These are phyloP conservation scores for Prionace glauca DNA, from an alignment of 2,797 vertebrate genomes.

Conservation along the genomic window DNA sequence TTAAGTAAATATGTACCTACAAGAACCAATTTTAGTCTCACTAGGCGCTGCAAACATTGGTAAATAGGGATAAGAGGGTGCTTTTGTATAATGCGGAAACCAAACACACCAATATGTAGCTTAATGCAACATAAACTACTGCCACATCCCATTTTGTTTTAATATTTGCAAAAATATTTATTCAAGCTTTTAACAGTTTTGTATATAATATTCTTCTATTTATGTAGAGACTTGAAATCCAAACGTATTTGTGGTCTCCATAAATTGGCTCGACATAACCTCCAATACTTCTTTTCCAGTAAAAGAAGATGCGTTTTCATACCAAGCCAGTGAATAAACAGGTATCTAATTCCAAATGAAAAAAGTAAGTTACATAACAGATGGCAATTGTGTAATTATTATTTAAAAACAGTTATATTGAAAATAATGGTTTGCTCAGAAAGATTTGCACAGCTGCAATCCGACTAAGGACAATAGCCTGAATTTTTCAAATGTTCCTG, in stretches of 20 bases:
- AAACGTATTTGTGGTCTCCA: constrained; percentile 21
- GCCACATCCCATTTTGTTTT: constrained; percentile 30
- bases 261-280: background rate
- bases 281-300: background rate
- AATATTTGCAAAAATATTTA: constrained; percentile 29
- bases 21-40: constrained; percentile 5
- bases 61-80: background rate
- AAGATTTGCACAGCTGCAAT: background rate
- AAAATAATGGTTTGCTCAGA: background rate
- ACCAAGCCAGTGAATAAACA: background rate
- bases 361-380: background rate
- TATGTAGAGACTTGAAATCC: constrained; percentile 14
- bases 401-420: background rate
- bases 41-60: constrained; percentile 2
- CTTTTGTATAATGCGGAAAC: constrained; percentile 36
- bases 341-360: background rate
- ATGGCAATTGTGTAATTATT: background rate
- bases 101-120: constrained; percentile 8
- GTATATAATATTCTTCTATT: constrained; percentile 24
- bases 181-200: constrained; percentile 19
- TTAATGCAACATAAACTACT: background rate
- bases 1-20: background rate
- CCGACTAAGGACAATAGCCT: background rate
- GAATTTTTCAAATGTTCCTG: too few species aligned
- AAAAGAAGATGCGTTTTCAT: background rate